Evolutionary conservation across 2,113 vertebrate species (phyloP), one percentile per base, ranked within the genome.

Genomic region (Ophthalmolycus amberensis): DNA sequence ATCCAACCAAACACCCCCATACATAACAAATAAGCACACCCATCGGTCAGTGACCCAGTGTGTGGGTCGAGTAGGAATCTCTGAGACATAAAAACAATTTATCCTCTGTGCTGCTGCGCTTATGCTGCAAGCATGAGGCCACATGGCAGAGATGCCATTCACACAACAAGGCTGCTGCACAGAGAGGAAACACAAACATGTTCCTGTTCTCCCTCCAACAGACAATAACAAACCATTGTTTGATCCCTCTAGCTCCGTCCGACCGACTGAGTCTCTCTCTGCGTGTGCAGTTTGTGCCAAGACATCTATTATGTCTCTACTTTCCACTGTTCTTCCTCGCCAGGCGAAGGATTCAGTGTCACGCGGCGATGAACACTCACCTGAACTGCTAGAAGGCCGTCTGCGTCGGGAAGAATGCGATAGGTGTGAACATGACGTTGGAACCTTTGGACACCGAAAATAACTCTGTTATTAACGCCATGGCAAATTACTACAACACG

Each of bases 401-500:
- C 95, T 0, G 94, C 89, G 6, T 97, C 95, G 0, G 96, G 96
- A n/a, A 97, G 95, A 82, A 97, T 96, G 34, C 97, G 95, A 83
- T 97, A 97, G 3, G 96, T 97, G 91, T 97, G 96, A 84, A 97
- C 95, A 8, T 96, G 96, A 14, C 94, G 86, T 81, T 96, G 96
- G 70, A 96, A 97, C 85, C 96, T 97, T 90, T 70, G 87, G 22
- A 86, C 80, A 69, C 64, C 50, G 71, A 77, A 79, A 63, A 74
- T 27, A 32, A 46, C n/a, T 27, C 12, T 37, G 48, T 82, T 60
- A 75, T 60, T 32, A 71, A 22, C 5, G 44, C 18, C 27, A 40
- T 8, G 48, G 40, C 48, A 62, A 38, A 67, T 65, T 16, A 27
- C 20, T 18, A 58, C 29, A 74, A 75, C 22, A 73, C 1, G 2